Percentiles rank a stretch among this genome's conserved stretches.
These are phyloP conservation scores for Melitaea athalia DNA, from an alignment of 2,888 invertebrate species.

Conservation along the genomic window DNA sequence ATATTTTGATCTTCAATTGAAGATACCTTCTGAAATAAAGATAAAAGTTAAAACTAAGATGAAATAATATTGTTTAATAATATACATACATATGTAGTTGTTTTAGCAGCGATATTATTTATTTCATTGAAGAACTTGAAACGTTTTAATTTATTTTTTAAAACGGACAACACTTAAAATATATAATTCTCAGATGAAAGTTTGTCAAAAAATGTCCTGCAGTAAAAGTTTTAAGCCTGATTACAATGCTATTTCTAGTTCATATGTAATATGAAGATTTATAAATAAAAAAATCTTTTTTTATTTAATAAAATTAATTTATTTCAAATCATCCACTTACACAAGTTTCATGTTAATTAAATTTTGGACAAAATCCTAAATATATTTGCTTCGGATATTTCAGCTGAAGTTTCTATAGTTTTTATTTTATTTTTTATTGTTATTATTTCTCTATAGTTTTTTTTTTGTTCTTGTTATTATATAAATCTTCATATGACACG, in stretches of 20 bases:
- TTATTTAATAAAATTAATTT: too few relatives aligned
- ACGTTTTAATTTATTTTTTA: too few relatives aligned
- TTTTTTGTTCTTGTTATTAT: background rate
- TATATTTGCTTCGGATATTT: too few relatives aligned
- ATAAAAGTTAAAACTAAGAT: too few relatives aligned
- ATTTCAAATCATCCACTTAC: too few relatives aligned
- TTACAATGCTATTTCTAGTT: constrained; percentile 4
- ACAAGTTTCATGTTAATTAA: background rate
- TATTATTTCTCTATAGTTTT: background rate
- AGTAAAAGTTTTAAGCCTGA: constrained; percentile 6
- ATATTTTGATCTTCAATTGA: too few relatives aligned
- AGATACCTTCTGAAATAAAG: too few relatives aligned
- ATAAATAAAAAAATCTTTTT: background rate
- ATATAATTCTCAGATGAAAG: background rate
- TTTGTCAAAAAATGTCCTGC: background rate
- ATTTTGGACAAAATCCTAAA: background rate
- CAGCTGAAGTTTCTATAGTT: too few relatives aligned
- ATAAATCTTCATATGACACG: constrained; percentile 4
- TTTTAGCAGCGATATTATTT: too few relatives aligned
- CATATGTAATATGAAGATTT: constrained; percentile 3
- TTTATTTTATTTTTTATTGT: background rate
- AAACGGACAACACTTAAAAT: background rate
- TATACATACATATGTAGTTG: too few relatives aligned
- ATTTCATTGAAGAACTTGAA: too few relatives aligned
- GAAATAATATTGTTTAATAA: too few relatives aligned